Evolutionary conservation across 2,797 vertebrate species (phyloP).

Genomic region (Gastrophryne carolinensis): DNA sequence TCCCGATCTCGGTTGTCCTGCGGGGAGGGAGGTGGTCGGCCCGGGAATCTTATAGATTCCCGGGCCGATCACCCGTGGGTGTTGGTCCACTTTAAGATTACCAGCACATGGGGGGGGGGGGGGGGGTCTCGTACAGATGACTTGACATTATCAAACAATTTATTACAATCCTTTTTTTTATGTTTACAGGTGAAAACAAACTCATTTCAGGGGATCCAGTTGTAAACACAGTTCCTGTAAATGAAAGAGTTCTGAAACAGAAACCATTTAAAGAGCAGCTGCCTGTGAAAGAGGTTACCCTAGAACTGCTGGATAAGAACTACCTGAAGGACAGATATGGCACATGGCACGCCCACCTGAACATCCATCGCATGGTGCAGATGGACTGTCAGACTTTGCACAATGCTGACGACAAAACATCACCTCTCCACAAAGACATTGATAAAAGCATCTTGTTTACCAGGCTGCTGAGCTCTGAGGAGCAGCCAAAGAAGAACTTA

Average conservation of each 20-base stretch:
- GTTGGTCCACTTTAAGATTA: too few species aligned
- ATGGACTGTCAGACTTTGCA: background rate
- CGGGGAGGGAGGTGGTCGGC: too few species aligned
- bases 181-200: constrained; percentile 56
- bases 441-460: constrained; percentile 30
- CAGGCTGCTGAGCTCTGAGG: background rate
- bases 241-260: constrained; percentile 56
- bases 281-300: constrained; percentile 57
- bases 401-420: background rate
- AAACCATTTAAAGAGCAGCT: constrained; percentile 55
- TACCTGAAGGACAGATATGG: constrained; percentile 49
- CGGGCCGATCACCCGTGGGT: too few species aligned
- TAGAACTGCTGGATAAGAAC: constrained; percentile 39
- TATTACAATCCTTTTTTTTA: background rate
- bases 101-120: too few species aligned
- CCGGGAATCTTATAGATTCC: too few species aligned
- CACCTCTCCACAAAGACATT: background rate
- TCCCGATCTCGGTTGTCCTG: too few species aligned
- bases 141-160: too few species aligned
- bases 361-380: constrained; percentile 63
- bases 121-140: too few species aligned
- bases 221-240: constrained; percentile 68
- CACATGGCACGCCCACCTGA: constrained; percentile 74
- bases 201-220: constrained; percentile 55
- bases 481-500: background rate